Base-by-base conservation (phyloP, 2,888 invertebrate species). In the Monopis laevigella region DNA sequence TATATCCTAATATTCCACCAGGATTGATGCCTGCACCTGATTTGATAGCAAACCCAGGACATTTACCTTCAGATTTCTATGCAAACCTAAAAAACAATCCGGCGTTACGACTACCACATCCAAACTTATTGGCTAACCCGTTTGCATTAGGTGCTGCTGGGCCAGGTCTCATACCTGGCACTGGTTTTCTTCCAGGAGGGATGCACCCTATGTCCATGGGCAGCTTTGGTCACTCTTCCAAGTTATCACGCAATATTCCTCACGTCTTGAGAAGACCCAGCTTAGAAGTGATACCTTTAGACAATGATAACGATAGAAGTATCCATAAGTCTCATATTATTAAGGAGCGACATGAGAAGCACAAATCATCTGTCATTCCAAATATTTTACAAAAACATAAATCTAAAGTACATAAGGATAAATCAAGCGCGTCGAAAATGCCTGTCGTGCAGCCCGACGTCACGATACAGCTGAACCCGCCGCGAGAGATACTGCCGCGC, bases 141-240 rank as follows among this genome's bases (percentile, higher is more conserved):
- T 82, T 82, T 70, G 71, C 84, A 51, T 52, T 82, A 58, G 62
- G 72, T 52, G 56, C 72, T 59, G 64, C 83, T 58, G 84, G 84
- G 1, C 86, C 86, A 10, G 86, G 88, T 21, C 68, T 88, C 34
- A 87, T 88, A 55, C 86, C 87, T 3, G 74, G 82, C 6, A 78
- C 83, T 26, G 67, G 69, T 51, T 77, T 73, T 51, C 53, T 78
- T 45, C 56, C 66, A 26, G 66, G 69, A 21, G 67, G 69, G 40
- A 64, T 85, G 19, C 82, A 85, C 18, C 65, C 86, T 29, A 63
- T 83, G 58, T 58, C 73, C 16, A 65, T 78, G 57, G 68, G 75
- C 21, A 81, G 82, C 45, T 83, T 84, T 43, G 82, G 84, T 3
- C 83, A 85, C 46, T 81, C 85, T 42, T 85, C 86, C 2, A 81